Conservation (phyloP, 53 echinoderm and acorn worm genomes). For the Echinometra lucunter region DNA sequence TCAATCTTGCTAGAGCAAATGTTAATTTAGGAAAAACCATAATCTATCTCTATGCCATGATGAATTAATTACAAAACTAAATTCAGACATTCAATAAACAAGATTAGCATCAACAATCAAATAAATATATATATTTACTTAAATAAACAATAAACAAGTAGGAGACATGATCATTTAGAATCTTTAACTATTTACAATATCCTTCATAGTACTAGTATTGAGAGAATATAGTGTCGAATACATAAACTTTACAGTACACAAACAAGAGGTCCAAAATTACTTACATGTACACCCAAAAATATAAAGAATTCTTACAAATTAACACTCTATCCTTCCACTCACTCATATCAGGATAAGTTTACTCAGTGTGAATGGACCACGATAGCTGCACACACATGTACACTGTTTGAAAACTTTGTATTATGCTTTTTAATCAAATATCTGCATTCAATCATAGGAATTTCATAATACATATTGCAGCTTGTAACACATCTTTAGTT, state of each 20-base stretch:
- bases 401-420: neutral
- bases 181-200: constrained; percentile 15
- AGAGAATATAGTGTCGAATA: constrained; percentile 42
- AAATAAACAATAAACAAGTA: constrained; percentile 19
- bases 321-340: neutral
- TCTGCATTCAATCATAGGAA: neutral
- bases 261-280: constrained; percentile 7
- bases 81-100: neutral
- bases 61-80: neutral
- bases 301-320: neutral
- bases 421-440: neutral
- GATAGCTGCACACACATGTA: neutral
- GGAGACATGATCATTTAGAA: neutral
- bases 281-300: neutral
- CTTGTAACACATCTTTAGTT: neutral
- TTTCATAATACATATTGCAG: neutral
- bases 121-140: constrained; percentile 1
- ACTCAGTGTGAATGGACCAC: neutral
- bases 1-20: neutral
- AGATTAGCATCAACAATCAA: constrained; percentile 7
- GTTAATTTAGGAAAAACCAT: neutral
- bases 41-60: neutral
- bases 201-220: constrained; percentile 20
- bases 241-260: neutral
- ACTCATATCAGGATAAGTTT: neutral